Evolutionary conservation across 1,140 invertebrate genomes (phyloP).

Genomic region (Sinonovacula constricta): DNA sequence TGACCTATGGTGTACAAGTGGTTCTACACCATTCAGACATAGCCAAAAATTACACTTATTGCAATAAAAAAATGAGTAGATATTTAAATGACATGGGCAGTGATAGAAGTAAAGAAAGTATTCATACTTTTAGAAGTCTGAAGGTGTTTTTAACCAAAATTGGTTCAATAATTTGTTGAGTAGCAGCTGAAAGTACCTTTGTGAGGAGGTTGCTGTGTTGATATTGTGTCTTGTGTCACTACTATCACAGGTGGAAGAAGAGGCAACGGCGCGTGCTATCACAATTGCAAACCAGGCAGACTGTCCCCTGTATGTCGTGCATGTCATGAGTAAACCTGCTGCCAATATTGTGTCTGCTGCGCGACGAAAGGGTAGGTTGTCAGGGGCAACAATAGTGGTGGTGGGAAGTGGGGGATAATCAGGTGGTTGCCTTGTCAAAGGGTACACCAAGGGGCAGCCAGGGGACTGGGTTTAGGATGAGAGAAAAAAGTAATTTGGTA

Average conservation of each 20-base stretch:
- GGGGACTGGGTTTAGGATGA: no score
- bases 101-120: no score
- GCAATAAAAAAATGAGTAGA: no score
- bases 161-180: neutral
- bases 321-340: conserved; percentile 97
- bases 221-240: conserved; percentile 14
- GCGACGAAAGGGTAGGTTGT: conserved; percentile 82
- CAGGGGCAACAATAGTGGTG: neutral
- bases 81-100: no score
- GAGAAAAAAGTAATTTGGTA: no score
- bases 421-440: no score
- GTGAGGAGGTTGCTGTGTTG: conserved; percentile 18
- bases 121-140: neutral
- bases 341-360: conserved; percentile 87
- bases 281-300: conserved; percentile 94
- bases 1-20: no score
- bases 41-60: no score
- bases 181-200: neutral
- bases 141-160: neutral
- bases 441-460: no score
- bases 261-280: conserved; percentile 96
- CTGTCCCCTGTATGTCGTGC: conserved; percentile 96
- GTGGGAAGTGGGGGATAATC: neutral
- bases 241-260: conserved; percentile 95
- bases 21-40: no score